Percentiles rank a stretch among this genome's conserved stretches.
phyloP scores from a whole-genome alignment of 64 coral and sea anemone species.

The Exaiptasia diaphana region DNA sequence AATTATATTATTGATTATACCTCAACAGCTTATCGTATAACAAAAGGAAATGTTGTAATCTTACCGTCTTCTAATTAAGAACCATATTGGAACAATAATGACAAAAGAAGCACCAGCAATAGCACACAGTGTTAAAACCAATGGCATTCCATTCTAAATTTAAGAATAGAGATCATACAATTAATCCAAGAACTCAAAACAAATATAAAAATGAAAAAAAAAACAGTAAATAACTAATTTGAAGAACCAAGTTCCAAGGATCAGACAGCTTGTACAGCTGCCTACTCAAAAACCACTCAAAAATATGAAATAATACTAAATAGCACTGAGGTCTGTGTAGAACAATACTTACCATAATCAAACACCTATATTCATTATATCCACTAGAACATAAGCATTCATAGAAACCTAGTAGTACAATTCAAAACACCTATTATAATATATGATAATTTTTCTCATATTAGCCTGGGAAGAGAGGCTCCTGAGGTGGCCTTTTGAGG shows the following conservation, averaged over 20 bases:
- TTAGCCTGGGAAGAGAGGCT: too few relatives aligned
- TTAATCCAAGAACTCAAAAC: background rate
- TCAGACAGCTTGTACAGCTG: too few relatives aligned
- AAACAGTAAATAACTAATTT: too few relatives aligned
- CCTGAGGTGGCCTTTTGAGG: background rate
- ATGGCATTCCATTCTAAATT: background rate
- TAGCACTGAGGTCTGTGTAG: too few relatives aligned
- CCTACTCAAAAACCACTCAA: too few relatives aligned
- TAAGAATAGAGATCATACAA: background rate
- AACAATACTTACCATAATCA: background rate
- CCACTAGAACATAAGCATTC: background rate
- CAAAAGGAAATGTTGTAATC: too few relatives aligned
- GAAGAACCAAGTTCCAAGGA: too few relatives aligned
- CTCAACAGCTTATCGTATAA: too few relatives aligned
- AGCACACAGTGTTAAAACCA: background rate
- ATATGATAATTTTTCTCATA: too few relatives aligned
- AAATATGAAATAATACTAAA: too few relatives aligned
- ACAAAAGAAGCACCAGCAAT: background rate
- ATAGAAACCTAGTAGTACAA: background rate
- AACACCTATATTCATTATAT: background rate
- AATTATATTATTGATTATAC: too few relatives aligned
- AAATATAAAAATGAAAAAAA: background rate
- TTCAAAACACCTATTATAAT: too few relatives aligned
- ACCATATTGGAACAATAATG: background rate
- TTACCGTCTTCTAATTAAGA: slow-evolving; percentile 8